Base-by-base conservation (phyloP, 2,888 invertebrate species). In the Oligia latruncula region DNA sequence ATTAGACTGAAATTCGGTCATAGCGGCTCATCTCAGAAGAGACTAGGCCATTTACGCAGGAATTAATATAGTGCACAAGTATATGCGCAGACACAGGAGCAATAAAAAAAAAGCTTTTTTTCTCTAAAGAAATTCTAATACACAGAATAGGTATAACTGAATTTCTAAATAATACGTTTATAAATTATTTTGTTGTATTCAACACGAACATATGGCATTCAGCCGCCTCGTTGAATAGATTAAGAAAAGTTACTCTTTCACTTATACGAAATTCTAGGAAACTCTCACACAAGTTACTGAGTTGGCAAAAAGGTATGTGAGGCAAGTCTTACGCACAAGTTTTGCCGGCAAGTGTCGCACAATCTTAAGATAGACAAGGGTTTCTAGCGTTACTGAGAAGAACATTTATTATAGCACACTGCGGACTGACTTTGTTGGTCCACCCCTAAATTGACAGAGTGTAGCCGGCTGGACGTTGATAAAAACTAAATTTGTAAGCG, bases 181-280 rank as follows among this genome's bases (percentile, higher is more conserved):
- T 60, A 74, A 55, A 68, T 75, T 23, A 55, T 40, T 49, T 64
- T 35, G 15, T 55, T 77, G 29, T 82, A 73, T 58, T 75, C 15
- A 52, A 35, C 65, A 65, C 60, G 49, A 77, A 75, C 74, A 77
- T 78, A 81, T 73, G 62, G 58, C 67, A 74, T 52, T 66, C 43
- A 66, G 68, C 55, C 49, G 46, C 74, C 74, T 82, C 74, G 20
- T 73, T 78, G 72, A 76, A 55, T 87, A 80, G 82, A 88, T 87
- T 84, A 88, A 84, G 82, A 84, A 78, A 87, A 86, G 82, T 88
- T 87, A 72, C 67, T n/a, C 80, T 84, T 82, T 85, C 82, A 87
- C 88, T 78, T 80, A 77, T 72, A 74, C 66, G 84, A 75, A 82
- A 86, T 77, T 78, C 72, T 79, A 74, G 66, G 58, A 60, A 86